These are phyloP conservation scores for Passer montanus DNA, from an alignment of 2,113 vertebrate species.

Conservation along the genomic window DNA sequence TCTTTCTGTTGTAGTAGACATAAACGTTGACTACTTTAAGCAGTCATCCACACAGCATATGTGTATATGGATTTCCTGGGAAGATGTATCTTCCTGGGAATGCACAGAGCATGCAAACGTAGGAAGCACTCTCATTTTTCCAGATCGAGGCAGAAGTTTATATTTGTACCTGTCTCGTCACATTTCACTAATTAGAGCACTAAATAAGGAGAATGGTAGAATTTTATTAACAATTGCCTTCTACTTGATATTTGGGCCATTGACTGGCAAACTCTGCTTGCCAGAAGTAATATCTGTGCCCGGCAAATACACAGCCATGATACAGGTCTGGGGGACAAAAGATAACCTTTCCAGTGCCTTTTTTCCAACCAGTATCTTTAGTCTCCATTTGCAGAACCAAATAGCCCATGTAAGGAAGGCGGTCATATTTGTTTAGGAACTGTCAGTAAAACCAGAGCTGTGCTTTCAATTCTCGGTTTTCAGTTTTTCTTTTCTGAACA, in stretches of 20 bases:
- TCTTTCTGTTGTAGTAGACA: not conserved
- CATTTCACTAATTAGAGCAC: not conserved
- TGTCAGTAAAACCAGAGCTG: not conserved
- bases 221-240: not conserved
- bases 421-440: not conserved
- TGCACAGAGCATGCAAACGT: not conserved
- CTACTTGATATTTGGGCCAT: not conserved
- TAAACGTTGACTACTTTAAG: not conserved
- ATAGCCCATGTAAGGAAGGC: not conserved
- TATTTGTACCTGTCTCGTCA: not conserved
- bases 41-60: fast-evolving
- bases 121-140: not conserved
- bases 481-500: not conserved
- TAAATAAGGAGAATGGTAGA: not conserved
- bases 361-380: not conserved
- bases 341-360: not conserved
- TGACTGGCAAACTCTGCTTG: not conserved
- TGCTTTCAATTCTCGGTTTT: not conserved
- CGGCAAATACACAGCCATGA: not conserved
- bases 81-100: not conserved
- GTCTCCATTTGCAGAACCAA: not conserved
- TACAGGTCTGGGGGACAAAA: not conserved
- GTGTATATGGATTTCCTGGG: fast-evolving
- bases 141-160: not conserved
- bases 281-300: not conserved